Evolutionary conservation across 2,113 vertebrate genomes (phyloP).

Genomic region (Syrmaticus mikado): DNA sequence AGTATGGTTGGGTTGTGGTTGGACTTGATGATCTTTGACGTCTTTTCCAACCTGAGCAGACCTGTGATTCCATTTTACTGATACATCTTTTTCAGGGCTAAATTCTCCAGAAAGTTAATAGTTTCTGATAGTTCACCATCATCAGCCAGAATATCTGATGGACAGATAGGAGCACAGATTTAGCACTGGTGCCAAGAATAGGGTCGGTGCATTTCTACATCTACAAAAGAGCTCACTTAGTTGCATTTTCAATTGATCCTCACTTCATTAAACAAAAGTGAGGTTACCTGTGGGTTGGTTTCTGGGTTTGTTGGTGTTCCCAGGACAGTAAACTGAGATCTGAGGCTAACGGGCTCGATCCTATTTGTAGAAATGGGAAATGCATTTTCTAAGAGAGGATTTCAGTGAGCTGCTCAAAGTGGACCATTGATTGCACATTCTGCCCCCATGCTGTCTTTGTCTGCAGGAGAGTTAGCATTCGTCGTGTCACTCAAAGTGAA

Average conservation of each 20-base stretch:
- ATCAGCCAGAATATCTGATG: background rate
- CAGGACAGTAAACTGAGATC: background rate
- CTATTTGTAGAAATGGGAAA: background rate
- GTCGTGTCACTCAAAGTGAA: slow-evolving; percentile 58
- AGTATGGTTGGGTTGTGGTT: too few relatives aligned
- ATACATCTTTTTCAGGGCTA: background rate
- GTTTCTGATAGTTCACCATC: background rate
- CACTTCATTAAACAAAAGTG: background rate
- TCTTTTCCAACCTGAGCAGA: too few relatives aligned
- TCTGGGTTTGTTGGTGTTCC: background rate
- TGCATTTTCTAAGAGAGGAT: background rate
- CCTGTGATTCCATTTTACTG: background rate
- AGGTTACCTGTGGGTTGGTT: background rate
- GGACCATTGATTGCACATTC: background rate
- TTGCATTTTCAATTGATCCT: background rate
- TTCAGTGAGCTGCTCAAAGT: background rate
- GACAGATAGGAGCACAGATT: background rate
- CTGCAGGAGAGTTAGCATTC: slow-evolving; percentile 21
- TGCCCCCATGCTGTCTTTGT: background rate
- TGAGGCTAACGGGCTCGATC: accelerated
- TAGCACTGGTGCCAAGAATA: background rate
- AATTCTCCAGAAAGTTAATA: background rate
- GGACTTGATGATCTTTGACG: too few relatives aligned
- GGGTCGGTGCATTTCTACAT: background rate
- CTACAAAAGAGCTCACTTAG: background rate